Evolutionary conservation across 1,140 invertebrate species (phyloP).

Genomic region (Platyura marginata): DNA sequence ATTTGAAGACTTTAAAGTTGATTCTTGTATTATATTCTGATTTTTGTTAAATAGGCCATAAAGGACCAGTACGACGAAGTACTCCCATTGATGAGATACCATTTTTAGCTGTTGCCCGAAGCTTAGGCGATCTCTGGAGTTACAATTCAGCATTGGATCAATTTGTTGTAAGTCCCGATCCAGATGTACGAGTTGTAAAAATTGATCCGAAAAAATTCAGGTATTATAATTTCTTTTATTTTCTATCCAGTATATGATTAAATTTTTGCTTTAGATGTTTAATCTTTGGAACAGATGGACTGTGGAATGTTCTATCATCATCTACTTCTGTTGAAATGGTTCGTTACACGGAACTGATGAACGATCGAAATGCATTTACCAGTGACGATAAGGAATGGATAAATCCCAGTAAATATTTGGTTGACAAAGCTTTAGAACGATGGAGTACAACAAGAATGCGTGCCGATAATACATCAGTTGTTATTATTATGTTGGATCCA

Average conservation of each 20-base stretch:
- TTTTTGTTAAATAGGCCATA: slow-evolving; percentile 13
- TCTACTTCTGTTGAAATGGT: slow-evolving; percentile 72
- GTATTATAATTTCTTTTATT: too few species aligned
- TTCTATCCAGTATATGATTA: background rate
- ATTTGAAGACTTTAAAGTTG: slow-evolving; percentile 14
- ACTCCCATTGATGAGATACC: slow-evolving; percentile 88
- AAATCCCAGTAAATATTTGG: slow-evolving; percentile 80
- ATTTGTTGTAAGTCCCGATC: slow-evolving; percentile 94
- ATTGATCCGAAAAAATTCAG: slow-evolving; percentile 58
- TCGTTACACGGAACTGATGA: slow-evolving; percentile 58
- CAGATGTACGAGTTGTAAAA: slow-evolving; percentile 75
- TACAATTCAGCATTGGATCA: slow-evolving; percentile 76
- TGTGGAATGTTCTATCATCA: slow-evolving; percentile 88
- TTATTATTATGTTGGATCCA: slow-evolving; percentile 83
- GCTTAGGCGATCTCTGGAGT: slow-evolving; percentile 92
- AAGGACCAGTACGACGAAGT: slow-evolving; percentile 63
- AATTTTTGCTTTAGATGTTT: slow-evolving; percentile 51
- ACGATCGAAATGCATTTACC: slow-evolving; percentile 39
- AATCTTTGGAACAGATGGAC: slow-evolving; percentile 87
- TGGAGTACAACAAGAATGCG: slow-evolving; percentile 63
- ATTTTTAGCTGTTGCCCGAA: slow-evolving; percentile 87
- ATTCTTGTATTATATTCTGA: slow-evolving; percentile 1
- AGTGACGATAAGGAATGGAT: slow-evolving; percentile 39
- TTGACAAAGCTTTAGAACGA: slow-evolving; percentile 65
- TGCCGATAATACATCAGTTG: slow-evolving; percentile 89